Percentiles rank a stretch among this genome's conserved stretches.
These are phyloP conservation scores for Drosophila santomea DNA, from an alignment of 1,140 invertebrate genomes.

Conservation along the genomic window DNA sequence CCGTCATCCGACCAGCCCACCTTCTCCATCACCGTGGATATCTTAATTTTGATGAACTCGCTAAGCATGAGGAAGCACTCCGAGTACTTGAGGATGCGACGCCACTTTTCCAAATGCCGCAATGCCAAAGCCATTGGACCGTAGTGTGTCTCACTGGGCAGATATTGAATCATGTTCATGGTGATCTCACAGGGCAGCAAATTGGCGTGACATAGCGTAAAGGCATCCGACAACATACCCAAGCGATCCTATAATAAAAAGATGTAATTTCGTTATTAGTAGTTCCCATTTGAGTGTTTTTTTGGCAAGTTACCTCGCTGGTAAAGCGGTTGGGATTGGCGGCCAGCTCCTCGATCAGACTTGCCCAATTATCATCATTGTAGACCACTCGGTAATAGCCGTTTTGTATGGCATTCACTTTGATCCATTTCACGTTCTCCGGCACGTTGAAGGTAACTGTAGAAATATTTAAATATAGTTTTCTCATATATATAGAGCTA, in stretches of 20 bases:
- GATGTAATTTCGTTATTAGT: not conserved
- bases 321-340: slow-evolving; percentile 89
- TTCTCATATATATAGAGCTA: not conserved
- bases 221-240: slow-evolving; percentile 90
- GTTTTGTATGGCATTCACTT: slow-evolving; percentile 93
- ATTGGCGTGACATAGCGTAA: slow-evolving; percentile 90
- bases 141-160: slow-evolving; percentile 90
- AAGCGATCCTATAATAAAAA: slow-evolving; percentile 87
- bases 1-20: slow-evolving; percentile 90
- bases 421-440: slow-evolving; percentile 90
- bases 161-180: slow-evolving; percentile 89
- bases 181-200: slow-evolving; percentile 89
- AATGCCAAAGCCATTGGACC: slow-evolving; percentile 90
- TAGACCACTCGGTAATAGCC: slow-evolving; percentile 96
- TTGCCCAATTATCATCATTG: slow-evolving; percentile 91
- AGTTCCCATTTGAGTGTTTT: no score
- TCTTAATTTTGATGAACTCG: slow-evolving; percentile 87
- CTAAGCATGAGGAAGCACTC: slow-evolving; percentile 88
- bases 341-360: slow-evolving; percentile 89
- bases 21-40: slow-evolving; percentile 87
- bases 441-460: slow-evolving; percentile 88
- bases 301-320: slow-evolving; percentile 76
- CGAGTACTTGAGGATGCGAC: slow-evolving; percentile 89
- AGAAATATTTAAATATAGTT: not conserved
- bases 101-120: slow-evolving; percentile 89